Conservation (phyloP, 2,113 vertebrate genomes). For the Arenaria interpres region DNA sequence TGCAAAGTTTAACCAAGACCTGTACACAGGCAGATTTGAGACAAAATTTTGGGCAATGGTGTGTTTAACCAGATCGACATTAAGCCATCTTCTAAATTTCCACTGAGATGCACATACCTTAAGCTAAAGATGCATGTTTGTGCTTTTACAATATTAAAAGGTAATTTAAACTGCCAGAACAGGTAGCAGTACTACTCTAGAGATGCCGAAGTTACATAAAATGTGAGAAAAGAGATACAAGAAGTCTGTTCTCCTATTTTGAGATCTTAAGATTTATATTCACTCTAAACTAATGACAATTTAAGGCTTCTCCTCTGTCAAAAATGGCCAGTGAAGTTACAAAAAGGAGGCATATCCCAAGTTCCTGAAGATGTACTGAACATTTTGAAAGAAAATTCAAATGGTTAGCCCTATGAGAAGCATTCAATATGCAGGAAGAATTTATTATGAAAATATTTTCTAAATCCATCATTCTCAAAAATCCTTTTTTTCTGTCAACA, state of each 20-base stretch:
- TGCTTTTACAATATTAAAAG: not conserved
- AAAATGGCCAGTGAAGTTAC: not conserved
- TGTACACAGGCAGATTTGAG: not conserved
- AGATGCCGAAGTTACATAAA: not conserved
- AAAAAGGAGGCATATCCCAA: not conserved
- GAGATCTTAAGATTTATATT: not conserved
- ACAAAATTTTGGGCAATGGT: not conserved
- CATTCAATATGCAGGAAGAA: not conserved
- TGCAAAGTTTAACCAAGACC: not conserved
- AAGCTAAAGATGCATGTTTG: not conserved
- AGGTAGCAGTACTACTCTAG: not conserved
- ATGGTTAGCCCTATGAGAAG: not conserved
- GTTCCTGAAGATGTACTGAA: not conserved
- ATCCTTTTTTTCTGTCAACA: constrained; percentile 37
- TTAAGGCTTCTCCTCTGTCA: not conserved
- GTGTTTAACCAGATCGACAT: not conserved
- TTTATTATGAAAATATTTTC: constrained; percentile 41
- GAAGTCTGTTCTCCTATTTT: not conserved
- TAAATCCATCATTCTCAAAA: not conserved
- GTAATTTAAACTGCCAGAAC: not conserved
- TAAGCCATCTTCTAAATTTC: not conserved
- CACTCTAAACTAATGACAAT: not conserved
- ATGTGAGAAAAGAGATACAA: not conserved
- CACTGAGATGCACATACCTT: not conserved
- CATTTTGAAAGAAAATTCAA: not conserved